These are phyloP conservation scores for Pseudomyrmex flavicornis DNA, from an alignment of 1,140 invertebrate genomes.

Conservation along the genomic window DNA sequence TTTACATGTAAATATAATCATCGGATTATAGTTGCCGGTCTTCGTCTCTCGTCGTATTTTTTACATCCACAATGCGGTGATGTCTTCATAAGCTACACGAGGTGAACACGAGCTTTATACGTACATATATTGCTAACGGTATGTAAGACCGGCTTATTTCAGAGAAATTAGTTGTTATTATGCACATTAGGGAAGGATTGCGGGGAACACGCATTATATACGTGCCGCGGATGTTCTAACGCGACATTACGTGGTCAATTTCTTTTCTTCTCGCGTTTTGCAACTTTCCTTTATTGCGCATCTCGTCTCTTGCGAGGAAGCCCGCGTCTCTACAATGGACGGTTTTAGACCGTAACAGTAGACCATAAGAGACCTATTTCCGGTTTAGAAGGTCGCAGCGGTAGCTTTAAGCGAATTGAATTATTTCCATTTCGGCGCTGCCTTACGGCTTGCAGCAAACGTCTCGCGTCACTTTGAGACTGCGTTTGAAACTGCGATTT, in stretches of 20 bases:
- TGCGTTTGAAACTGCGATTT: too few relatives aligned
- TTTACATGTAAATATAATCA: conserved; percentile 37
- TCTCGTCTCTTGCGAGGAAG: too few relatives aligned
- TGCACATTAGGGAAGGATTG: conserved; percentile 35
- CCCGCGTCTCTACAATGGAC: background rate
- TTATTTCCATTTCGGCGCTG: background rate
- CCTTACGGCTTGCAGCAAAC: background rate
- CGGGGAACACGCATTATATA: background rate
- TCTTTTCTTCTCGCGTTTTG: conserved; percentile 30
- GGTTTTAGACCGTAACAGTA: too few relatives aligned
- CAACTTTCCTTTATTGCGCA: background rate
- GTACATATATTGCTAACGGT: conserved; percentile 33
- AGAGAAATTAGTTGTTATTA: conserved; percentile 47
- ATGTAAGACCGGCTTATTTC: conserved; percentile 23
- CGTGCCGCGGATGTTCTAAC: background rate
- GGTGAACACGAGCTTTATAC: conserved; percentile 19
- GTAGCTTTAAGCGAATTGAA: too few relatives aligned
- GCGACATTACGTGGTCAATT: conserved; percentile 18
- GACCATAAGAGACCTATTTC: too few relatives aligned
- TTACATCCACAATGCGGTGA: background rate
- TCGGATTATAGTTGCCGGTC: background rate
- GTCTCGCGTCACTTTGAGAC: too few relatives aligned
- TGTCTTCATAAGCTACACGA: conserved; percentile 6
- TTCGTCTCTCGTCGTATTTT: background rate
- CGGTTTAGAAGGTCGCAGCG: too few relatives aligned